phyloP scores from a whole-genome alignment of 2,113 vertebrate species.

The Agapornis roseicollis region DNA sequence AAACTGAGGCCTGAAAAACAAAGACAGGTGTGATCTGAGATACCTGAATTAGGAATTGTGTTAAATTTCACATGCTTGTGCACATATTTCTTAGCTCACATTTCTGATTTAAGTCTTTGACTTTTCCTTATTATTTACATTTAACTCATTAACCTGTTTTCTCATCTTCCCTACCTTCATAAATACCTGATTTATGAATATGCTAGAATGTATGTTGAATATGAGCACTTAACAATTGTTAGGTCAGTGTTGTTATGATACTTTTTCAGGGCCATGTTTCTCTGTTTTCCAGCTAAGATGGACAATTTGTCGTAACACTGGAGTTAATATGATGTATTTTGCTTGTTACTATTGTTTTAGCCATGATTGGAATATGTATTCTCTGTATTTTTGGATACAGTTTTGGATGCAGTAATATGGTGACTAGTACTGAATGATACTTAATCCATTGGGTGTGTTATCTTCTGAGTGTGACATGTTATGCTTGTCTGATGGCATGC shows the following conservation, averaged over 20 bases:
- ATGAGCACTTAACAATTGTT: background rate
- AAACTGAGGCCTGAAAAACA: background rate
- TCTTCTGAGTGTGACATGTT: background rate
- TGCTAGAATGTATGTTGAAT: background rate
- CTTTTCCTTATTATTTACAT: background rate
- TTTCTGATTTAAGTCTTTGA: background rate
- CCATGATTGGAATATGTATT: background rate
- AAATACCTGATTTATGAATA: background rate
- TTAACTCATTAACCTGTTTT: background rate
- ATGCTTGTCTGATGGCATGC: background rate
- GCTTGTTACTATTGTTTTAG: background rate
- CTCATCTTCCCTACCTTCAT: background rate
- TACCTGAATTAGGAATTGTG: background rate
- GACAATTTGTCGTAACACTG: background rate
- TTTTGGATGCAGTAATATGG: background rate
- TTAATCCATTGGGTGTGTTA: background rate
- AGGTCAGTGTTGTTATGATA: background rate
- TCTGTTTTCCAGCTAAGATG: background rate
- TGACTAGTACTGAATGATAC: background rate
- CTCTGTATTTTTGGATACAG: background rate
- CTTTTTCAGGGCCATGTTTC: background rate
- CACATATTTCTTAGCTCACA: background rate
- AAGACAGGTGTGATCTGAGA: background rate
- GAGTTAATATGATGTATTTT: background rate
- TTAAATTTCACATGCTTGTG: background rate